Evolutionary conservation across 2,113 vertebrate genomes (phyloP), one percentile per base, ranked within the genome.

Genomic region (Catharus bicknelli): DNA sequence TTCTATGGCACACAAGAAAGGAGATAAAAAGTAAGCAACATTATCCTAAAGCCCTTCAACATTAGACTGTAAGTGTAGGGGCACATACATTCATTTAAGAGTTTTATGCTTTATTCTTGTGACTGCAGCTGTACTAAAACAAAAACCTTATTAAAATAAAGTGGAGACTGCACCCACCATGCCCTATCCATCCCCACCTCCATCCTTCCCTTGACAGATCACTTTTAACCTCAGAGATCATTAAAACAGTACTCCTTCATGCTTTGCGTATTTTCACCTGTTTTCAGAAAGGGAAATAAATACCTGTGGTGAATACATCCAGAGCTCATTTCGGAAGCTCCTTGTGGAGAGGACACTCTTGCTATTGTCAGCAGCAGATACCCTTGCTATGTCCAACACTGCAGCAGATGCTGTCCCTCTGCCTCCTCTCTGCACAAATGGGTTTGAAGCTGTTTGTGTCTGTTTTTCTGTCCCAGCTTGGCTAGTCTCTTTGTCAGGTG

Each of bases 341-440:
- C 32, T 89, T 61, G 40, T 42, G 27, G 25, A 42, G 48, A 61
- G 20, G 40, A 34, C 42, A 47, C 16, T 59, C 51, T 61, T 40
- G 14, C 30, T 47, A 1, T 7, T 59, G 1, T 27, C 25, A 12
- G 57, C 47, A 61, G 51, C 2, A 2, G n/a, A 21, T 13, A 13
- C 11, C 9, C 19, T 54, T 0, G 0, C 34, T 40, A 3, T 8
- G 22, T 34, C 21, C 13, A 3, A 19, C 9, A 9, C 20, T 7
- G 66, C 30, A 32, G 30, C 36, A 73, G 10, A 32, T 68, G 34
- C 40, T 0, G 1, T 29, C 21, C 58, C 34, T 85, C 61, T 66
- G 23, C 55, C 29, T 53, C 55, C 25, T 77, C 5, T 42, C 42
- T 12, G 38, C 36, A 23, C 0, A 0, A 53, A 30, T 0, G 1